Conservation (phyloP, 1,140 invertebrate species). For the Drosophila ohnishii region DNA sequence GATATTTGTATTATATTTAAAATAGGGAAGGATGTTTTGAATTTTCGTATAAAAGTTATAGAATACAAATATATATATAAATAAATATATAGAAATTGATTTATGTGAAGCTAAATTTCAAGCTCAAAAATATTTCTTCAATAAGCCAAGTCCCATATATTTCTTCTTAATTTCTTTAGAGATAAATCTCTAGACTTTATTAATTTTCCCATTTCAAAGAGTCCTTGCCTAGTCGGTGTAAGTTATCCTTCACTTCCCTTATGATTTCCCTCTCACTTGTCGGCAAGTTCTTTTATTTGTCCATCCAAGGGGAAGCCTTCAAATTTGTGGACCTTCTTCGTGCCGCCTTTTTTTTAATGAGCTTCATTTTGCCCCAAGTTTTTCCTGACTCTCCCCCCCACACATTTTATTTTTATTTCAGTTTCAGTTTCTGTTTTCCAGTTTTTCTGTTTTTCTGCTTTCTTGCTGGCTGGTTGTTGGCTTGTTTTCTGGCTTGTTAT, state of each 20-base stretch:
- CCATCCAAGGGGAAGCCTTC: conserved; percentile 27
- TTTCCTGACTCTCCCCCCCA: conserved; percentile 4
- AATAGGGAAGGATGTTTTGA: too few species aligned
- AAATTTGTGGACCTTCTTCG: conserved; percentile 50
- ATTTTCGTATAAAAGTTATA: too few species aligned
- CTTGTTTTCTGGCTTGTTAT: conserved; percentile 71
- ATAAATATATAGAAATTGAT: too few species aligned
- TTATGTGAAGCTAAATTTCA: background rate
- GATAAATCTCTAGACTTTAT: background rate
- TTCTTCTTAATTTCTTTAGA: background rate
- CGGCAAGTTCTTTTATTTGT: conserved; percentile 41
- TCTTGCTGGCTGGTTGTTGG: conserved; percentile 37
- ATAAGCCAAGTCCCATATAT: background rate
- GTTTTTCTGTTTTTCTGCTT: conserved; percentile 17
- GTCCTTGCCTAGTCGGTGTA: conserved; percentile 6
- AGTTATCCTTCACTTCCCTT: background rate
- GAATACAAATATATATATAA: too few species aligned
- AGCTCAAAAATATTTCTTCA: too few species aligned
- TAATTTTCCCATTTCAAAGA: background rate
- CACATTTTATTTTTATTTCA: conserved; percentile 29
- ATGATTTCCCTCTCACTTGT: conserved; percentile 9
- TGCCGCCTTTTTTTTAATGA: conserved; percentile 69
- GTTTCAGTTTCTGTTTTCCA: conserved; percentile 16
- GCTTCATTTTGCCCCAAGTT: conserved; percentile 51
- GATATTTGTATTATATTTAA: too few species aligned